Evolutionary conservation across 1,140 invertebrate species (phyloP), one percentile per base, ranked within the genome.

Genomic region (Lepidurus packardi): DNA sequence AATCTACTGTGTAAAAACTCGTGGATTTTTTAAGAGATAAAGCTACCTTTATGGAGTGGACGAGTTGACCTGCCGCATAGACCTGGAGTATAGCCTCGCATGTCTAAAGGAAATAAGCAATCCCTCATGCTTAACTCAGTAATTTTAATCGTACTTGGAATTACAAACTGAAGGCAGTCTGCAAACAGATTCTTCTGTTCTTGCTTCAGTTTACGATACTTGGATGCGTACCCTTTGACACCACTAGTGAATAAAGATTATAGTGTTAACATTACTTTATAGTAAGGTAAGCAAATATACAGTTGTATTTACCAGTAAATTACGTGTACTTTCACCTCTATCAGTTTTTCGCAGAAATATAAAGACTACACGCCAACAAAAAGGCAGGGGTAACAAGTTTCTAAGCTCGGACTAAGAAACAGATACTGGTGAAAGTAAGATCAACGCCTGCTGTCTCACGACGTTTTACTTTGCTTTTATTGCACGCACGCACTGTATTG

Each of bases 21-120:
- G 24, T 78, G 24, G 21, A 24, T 41, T 45, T 42, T 73, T 73
- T 45, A 73, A 9, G 1, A 74, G 7, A 4, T 41, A 65, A 24
- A 24, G 13, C 74, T 24, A 81, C 81, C 75, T 80, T 81, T 73
- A 80, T 81, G 8, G 81, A 81, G 75, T 81, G 81, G 45, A 81
- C 43, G 1, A 80, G 11, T 73, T 76, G 44, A 1, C 81, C 81
- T 74, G 34, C 73, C 1, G 77, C 77, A 74, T 79, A 73, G 11
- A 80, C 79, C 79, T 80, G 73, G 75, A 1, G 80, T 81, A n/a
- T n/a, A 9, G 41, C 74, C 75, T 81, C 81, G 3, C 77, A 73
- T 25, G 75, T 80, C 81, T 81, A 34, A 24, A 9, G 43, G 13
- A 11, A 21, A 34, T 41, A 76, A 42, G 43, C 21, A 76, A 21